Base-by-base conservation (phyloP, 1,140 invertebrate genomes). In the Papilio xuthus region DNA sequence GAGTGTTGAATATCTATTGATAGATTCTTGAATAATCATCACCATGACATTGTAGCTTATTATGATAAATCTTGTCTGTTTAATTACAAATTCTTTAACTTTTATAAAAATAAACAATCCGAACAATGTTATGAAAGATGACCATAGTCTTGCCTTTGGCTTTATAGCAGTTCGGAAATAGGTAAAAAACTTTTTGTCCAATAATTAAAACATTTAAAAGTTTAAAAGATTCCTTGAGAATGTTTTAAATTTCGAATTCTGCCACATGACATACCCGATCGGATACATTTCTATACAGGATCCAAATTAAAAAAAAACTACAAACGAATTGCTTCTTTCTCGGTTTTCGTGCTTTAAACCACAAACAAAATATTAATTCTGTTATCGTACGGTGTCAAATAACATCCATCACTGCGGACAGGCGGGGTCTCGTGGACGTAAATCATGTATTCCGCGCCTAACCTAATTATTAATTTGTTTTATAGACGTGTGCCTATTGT, bases 341-440 rank as follows among this genome's bases (percentile, higher is more conserved):
- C 50, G n/a, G n/a, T 13, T 56, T 67, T 80, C 56, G 74, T 70
- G 53, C 70, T 28, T 79, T 73, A 79, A 15, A 74, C 78, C 70
- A 75, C 37, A 37, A 26, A 69, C 26, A 32, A 69, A 75, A 60
- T 60, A 60, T 78, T 73, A 26, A 88, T 88, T 86, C 86, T 81
- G 13, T 41, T 74, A 26, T 42, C 79, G 81, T 81, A 26, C 60
- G 47, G 56, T 56, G 67, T 74, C 83, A 80, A 84, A 83, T 85
- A 79, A 47, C 81, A 86, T 90, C 82, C 82, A 88, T 89, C 86
- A 89, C 81, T 67, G 26, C 23, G 20, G 89, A 90, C 89, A 90
- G 87, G 88, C 88, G 89, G 86, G 82, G 88, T 82, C 82, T 86
- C 77, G 78, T 32, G 60, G 79, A 74, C 78, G 80, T 90, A 86